Conservation (phyloP, 2,888 invertebrate species). For the Drosophila atripex region DNA sequence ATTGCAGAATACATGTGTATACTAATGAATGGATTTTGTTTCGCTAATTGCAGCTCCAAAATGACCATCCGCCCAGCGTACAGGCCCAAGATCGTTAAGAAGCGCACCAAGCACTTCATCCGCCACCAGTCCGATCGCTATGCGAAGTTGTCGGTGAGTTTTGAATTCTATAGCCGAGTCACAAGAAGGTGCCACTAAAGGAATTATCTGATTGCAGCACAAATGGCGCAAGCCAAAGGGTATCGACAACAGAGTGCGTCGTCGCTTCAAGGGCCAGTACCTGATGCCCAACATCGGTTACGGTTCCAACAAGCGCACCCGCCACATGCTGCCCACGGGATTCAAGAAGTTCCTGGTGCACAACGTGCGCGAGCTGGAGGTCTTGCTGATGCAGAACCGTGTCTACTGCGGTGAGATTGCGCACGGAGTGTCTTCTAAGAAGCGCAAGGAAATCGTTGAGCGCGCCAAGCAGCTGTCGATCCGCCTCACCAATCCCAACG, state of each 20-base stretch:
- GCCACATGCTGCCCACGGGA: conserved; percentile 98
- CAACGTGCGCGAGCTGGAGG: conserved; percentile 97
- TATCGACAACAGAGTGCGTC: conserved; percentile 99
- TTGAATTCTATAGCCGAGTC: not conserved
- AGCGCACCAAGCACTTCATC: conserved; percentile 98
- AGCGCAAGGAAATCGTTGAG: conserved; percentile 97
- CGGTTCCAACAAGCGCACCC: conserved; percentile 96
- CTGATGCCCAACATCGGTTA: conserved; percentile 99
- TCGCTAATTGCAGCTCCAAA: conserved; percentile 84
- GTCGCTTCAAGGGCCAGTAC: conserved; percentile 99
- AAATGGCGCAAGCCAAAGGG: conserved; percentile 99
- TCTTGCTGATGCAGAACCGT: conserved; percentile 99
- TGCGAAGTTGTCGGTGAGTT: conserved; percentile 93
- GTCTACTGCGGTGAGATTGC: conserved; percentile 99
- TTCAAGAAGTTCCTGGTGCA: conserved; percentile 97
- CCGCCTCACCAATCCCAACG: conserved; percentile 97
- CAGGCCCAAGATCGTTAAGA: conserved; percentile 96
- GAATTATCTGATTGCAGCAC: conserved; percentile 85
- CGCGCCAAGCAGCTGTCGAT: conserved; percentile 98
- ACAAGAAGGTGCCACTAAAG: not conserved
- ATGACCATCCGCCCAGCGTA: conserved; percentile 96
- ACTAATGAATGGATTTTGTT: conserved; percentile 20
- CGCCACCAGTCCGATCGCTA: conserved; percentile 99
- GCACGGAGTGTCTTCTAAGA: conserved; percentile 98
- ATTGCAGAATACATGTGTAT: not conserved